Base-by-base conservation (phyloP, 2,797 vertebrate species). In the Enteromius viviparus region DNA sequence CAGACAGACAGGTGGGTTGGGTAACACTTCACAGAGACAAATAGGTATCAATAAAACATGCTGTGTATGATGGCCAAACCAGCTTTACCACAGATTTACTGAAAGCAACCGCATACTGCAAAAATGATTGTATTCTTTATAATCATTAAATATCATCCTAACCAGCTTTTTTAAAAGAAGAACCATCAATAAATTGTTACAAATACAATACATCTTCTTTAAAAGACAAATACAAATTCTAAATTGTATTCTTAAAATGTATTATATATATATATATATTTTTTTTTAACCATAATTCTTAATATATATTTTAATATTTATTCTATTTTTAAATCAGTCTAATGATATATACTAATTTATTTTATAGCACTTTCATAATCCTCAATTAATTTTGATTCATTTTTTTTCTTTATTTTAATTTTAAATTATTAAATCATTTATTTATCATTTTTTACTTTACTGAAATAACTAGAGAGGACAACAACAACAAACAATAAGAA, bases 1-100 rank as follows among this genome's bases (percentile, higher is more conserved):
- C 53, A 34, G 34, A 62, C 29, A 55, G 64, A 26, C 29, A 69
- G 64, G 29, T 51, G 70, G 29, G 65, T n/a, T 12, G 66, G n/a
- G 23, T 45, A 70, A 70, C 68, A 72, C 72, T 15, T 55, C 72
- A 75, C 72, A 75, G 32, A 9, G 51, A 75, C 21, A n/a, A 55
- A 75, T 14, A 40, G 32, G 51, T 23, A n/a, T 74, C 71, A 53
- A 34, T 75, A 55, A 34, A 75, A 75, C 29, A 55, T 37, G 72
- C 19, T 14, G 49, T 3, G 6, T 37, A 37, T 74, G 71, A 55
- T 3, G 1, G 29, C 29, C 47, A 53, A 34, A 21, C 21, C 42
- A 0, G 12, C 8, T 47, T 47, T 26, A 29, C 23, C 68, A 9
- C 70, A 51, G 47, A 34, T n/a, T 53, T n/a, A 74, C 26, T 53